Conservation (phyloP, 2,113 vertebrate genomes). For the Tamias sibiricus region DNA sequence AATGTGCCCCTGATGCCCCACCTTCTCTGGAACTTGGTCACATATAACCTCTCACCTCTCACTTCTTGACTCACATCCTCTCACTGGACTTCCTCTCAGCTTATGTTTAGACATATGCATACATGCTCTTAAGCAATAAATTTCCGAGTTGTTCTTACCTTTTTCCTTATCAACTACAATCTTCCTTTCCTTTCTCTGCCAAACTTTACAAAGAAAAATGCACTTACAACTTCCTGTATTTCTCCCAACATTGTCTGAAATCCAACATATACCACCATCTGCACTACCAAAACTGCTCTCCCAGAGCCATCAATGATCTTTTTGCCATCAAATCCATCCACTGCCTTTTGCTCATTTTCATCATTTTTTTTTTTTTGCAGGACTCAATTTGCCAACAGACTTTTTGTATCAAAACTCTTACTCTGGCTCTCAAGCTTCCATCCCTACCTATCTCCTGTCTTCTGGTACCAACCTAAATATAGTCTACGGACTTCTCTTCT, state of each 20-base stretch:
- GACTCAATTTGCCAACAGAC: neutral
- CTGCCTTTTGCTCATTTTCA: neutral
- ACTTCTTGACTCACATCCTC: neutral
- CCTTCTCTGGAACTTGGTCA: neutral
- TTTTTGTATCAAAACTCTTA: neutral
- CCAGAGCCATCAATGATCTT: neutral
- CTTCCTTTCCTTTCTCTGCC: neutral
- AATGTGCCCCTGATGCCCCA: too few relatives aligned
- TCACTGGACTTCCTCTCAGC: neutral
- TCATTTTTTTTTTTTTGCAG: neutral
- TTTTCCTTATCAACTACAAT: neutral
- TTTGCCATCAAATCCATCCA: neutral
- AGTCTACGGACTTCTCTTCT: neutral
- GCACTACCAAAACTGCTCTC: neutral
- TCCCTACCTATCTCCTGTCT: neutral
- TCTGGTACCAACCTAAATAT: neutral
- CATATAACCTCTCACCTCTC: neutral
- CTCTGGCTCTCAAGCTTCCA: neutral
- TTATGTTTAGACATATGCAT: neutral
- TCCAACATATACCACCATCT: neutral
- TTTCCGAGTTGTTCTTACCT: neutral
- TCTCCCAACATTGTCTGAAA: neutral
- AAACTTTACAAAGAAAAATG: slow-evolving; percentile 12
- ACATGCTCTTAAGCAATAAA: neutral
- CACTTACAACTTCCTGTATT: neutral